Evolutionary conservation across 2,888 invertebrate genomes (phyloP).

Genomic region (Polydrusus cervinus): DNA sequence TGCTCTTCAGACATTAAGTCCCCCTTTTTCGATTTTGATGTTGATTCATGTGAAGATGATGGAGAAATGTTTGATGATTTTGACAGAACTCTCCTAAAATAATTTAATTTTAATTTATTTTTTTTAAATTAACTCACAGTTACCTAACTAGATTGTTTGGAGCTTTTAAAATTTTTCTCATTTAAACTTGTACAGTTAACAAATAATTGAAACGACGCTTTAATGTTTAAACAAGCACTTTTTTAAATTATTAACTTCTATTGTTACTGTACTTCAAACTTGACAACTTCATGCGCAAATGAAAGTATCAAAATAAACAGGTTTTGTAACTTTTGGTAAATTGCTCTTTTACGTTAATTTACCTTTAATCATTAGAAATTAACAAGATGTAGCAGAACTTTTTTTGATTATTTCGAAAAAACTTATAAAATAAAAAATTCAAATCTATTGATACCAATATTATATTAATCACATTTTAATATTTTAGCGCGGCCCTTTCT

Average conservation of each 20-base stretch:
- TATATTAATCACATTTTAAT: too few relatives aligned
- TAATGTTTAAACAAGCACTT: not conserved
- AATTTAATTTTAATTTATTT: constrained; percentile 39
- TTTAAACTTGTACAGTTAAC: constrained; percentile 17
- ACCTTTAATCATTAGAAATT: too few relatives aligned
- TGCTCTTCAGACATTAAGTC: constrained; percentile 56
- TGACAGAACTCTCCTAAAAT: constrained; percentile 61
- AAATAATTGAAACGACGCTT: not conserved
- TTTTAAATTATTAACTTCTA: constrained; percentile 10
- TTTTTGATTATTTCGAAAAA: too few relatives aligned
- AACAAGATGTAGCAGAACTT: too few relatives aligned
- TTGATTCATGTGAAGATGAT: constrained; percentile 48
- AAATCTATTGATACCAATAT: too few relatives aligned
- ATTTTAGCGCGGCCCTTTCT: too few relatives aligned
- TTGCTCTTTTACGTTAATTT: too few relatives aligned
- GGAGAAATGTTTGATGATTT: constrained; percentile 56
- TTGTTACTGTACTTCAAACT: constrained; percentile 51
- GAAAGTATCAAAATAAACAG: not conserved
- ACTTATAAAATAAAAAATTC: too few relatives aligned
- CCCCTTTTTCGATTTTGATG: constrained; percentile 23
- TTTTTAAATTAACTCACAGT: constrained; percentile 48
- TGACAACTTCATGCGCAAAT: constrained; percentile 31
- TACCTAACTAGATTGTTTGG: constrained; percentile 65
- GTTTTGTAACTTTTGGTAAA: too few relatives aligned
- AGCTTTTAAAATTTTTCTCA: constrained; percentile 62